phyloP scores from a whole-genome alignment of 2,888 invertebrate genomes.

The Idaea dimidiata region DNA sequence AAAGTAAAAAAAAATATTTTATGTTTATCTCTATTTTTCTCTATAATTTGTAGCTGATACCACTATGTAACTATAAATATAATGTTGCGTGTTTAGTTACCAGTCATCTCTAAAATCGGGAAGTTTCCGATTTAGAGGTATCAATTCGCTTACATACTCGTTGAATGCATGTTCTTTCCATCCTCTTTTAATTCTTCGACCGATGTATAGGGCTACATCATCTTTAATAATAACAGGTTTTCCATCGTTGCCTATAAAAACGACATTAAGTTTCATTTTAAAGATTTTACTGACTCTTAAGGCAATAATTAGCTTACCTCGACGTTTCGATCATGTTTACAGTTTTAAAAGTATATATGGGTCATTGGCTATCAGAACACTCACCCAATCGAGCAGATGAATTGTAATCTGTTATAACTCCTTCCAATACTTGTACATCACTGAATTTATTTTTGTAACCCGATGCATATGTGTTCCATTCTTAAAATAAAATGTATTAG shows the following conservation, averaged over 20 bases:
- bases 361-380: neutral
- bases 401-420: neutral
- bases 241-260: constrained; percentile 72
- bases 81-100: constrained; percentile 62
- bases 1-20: too few species aligned
- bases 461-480: neutral
- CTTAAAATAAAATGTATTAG: neutral
- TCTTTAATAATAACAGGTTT: constrained; percentile 88
- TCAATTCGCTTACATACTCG: constrained; percentile 97
- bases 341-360: too few species aligned
- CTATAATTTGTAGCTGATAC: too few species aligned
- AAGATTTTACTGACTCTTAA: too few species aligned
- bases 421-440: neutral
- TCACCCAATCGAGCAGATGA: neutral
- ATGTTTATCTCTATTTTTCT: too few species aligned
- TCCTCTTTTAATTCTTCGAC: constrained; percentile 92
- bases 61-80: too few species aligned
- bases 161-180: constrained; percentile 98
- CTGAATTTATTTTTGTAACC: neutral
- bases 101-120: constrained; percentile 94
- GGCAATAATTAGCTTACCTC: too few species aligned
- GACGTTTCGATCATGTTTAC: too few species aligned
- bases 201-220: constrained; percentile 87
- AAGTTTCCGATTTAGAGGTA: constrained; percentile 92
- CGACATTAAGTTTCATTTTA: neutral